A percentile compares a stretch with the other conserved stretches of the same genome.
These are phyloP conservation scores for Mesoclemmys tuberculata DNA, from an alignment of 2,113 vertebrate species.

Conservation along the genomic window DNA sequence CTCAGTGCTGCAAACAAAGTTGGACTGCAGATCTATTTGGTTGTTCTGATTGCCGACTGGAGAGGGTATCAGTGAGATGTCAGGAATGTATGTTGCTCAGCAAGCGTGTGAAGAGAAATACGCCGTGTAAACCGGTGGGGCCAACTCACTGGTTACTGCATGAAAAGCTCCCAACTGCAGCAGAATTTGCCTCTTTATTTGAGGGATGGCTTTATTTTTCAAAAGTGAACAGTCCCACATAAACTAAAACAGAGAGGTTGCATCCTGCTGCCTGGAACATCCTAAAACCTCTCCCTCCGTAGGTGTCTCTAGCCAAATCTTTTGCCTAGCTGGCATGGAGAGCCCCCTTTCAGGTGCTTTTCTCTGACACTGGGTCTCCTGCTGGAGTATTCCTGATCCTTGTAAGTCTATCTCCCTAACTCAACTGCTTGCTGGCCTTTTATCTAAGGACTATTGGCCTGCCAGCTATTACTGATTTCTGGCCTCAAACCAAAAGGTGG, in stretches of 20 bases:
- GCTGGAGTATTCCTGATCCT: neutral
- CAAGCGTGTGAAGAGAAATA: neutral
- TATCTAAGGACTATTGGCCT: neutral
- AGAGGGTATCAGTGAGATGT: neutral
- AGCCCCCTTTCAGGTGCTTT: fast-evolving
- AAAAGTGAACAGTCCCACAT: neutral
- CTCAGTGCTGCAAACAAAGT: neutral
- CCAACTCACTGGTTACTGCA: fast-evolving
- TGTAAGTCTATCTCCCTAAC: neutral
- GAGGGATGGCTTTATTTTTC: neutral
- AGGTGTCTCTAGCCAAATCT: fast-evolving
- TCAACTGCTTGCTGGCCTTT: neutral
- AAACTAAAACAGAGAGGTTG: neutral
- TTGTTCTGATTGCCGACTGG: neutral
- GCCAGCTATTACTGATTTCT: neutral
- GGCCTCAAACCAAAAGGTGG: neutral
- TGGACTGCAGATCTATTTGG: neutral
- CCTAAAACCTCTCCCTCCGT: neutral
- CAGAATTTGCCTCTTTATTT: neutral
- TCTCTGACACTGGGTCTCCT: neutral
- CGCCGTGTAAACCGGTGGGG: fast-evolving
- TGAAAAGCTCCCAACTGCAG: neutral
- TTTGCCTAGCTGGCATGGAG: fast-evolving
- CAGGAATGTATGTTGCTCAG: neutral
- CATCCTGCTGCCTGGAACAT: neutral